These are phyloP conservation scores for Tortrix viridana DNA, from an alignment of 2,888 invertebrate species.

Conservation along the genomic window DNA sequence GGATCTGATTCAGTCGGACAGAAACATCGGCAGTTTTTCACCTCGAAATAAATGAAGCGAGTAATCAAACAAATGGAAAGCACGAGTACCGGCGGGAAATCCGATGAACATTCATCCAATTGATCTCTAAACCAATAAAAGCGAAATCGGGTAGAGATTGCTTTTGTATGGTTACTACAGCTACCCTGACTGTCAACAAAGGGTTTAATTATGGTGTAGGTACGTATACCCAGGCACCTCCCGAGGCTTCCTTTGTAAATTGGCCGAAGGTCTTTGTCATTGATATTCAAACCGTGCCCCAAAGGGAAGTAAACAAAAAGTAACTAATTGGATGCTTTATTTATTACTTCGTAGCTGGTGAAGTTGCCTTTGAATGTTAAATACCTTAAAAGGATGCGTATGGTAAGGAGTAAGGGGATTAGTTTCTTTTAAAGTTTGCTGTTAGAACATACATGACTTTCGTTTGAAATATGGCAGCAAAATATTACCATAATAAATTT, in stretches of 20 bases:
- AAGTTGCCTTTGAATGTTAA: background rate
- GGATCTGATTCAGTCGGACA: background rate
- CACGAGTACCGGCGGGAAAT: slow-evolving; percentile 16
- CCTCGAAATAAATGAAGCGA: slow-evolving; percentile 16
- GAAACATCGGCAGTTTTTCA: slow-evolving; percentile 12
- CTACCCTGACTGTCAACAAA: slow-evolving; percentile 6
- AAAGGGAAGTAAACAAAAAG: slow-evolving; percentile 18
- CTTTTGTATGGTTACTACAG: slow-evolving; percentile 9
- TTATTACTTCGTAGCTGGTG: background rate
- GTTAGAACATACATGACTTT: too few species aligned
- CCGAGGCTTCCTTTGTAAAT: slow-evolving; percentile 11
- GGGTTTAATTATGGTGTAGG: slow-evolving; percentile 10
- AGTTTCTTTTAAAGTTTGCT: too few species aligned
- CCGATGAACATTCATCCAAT: background rate
- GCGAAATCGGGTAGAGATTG: slow-evolving; percentile 22
- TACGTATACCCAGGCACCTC: background rate
- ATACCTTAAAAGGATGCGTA: too few species aligned
- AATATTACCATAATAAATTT: too few species aligned
- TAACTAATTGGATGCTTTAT: slow-evolving; percentile 15
- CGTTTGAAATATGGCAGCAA: too few species aligned
- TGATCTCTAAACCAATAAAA: slow-evolving; percentile 19
- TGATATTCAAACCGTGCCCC: slow-evolving; percentile 25
- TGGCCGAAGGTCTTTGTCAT: background rate
- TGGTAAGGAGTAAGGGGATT: too few species aligned
- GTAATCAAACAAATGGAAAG: slow-evolving; percentile 30